Base-by-base conservation (phyloP, 2,797 vertebrate species). In the Kryptopterus vitreolus region DNA sequence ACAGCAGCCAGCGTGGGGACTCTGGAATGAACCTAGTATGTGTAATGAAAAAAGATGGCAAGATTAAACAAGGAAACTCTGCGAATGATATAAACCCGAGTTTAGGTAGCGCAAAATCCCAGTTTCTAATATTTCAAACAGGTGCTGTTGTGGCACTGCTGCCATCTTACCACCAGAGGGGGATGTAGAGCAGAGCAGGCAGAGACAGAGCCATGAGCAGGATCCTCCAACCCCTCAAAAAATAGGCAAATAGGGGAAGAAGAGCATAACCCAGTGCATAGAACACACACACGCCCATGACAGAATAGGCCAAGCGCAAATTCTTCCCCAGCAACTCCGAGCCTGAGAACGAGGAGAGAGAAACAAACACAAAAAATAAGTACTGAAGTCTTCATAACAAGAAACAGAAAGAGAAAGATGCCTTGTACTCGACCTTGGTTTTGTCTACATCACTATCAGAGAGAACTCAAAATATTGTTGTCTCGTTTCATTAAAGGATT, bases 191-290 rank as follows among this genome's bases (percentile, higher is more conserved):
- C 48, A 95, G 77, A 46, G 94, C 91, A 0, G 95, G 94, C 35
- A 94, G 1, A 0, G 93, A 92, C 10, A 96, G 89, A 0, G 90
- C 92, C 88, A 95, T 72, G 57, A 94, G 87, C 61, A 98, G 92
- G 83, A 88, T 91, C 83, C 92, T 88, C 96, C 96, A 97, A 86
- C 92, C 93, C 75, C 95, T 87, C 83, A 96, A 84, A 89, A 94
- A 95, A 90, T 92, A 96, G 53, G 95, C 95, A n/a, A 90, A 89
- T 1, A 96, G 82, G 0, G 96, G 95, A 82, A 97, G 91, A 73
- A 96, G 10, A 92, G 96, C 95, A 89, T 95, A 97, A 86, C 96
- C 96, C 3, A 92, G 1, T 0, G 94, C 91, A 5, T 91, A 98
- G 78, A 93, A 93, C 35, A 95, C 86, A 86, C 91, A 94, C 55